phyloP scores from a whole-genome alignment of 2,888 invertebrate genomes.

The Anthrax anthrax region DNA sequence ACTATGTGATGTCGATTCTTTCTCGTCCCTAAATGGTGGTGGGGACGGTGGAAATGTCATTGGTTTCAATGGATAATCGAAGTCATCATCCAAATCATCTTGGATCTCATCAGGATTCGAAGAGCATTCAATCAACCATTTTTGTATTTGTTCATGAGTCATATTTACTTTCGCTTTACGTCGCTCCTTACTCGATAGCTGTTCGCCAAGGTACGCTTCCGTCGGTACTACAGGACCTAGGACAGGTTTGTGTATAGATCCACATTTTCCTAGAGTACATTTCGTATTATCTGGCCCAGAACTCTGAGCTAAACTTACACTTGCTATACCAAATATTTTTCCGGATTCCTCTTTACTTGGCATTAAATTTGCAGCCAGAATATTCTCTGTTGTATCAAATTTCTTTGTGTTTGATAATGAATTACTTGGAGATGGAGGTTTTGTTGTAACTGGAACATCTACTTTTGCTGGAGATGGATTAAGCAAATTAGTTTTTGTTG shows the following conservation, averaged over 20 bases:
- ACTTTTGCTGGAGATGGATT: conserved; percentile 1
- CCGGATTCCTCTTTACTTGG: conserved; percentile 36
- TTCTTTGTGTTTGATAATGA: background rate
- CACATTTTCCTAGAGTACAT: conserved; percentile 35
- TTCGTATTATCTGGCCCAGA: conserved; percentile 35
- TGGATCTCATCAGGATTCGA: conserved; percentile 36
- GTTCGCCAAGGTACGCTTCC: conserved; percentile 32
- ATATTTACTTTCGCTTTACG: conserved; percentile 49
- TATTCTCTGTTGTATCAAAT: conserved; percentile 20
- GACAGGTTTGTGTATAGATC: conserved; percentile 34
- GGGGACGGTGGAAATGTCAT: conserved; percentile 27
- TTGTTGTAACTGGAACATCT: background rate
- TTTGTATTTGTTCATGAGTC: conserved; percentile 54
- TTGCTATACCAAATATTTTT: conserved; percentile 36
- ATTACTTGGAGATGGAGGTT: background rate
- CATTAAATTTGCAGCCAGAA: conserved; percentile 31
- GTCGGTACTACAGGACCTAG: conserved; percentile 34
- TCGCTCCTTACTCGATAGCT: conserved; percentile 31
- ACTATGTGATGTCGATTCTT: conserved; percentile 30
- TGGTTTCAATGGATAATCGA: conserved; percentile 28
- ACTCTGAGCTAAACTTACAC: conserved; percentile 34
- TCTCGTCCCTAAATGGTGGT: conserved; percentile 26
- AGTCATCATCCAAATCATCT: conserved; percentile 33
- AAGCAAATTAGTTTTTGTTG: conserved; percentile 19
- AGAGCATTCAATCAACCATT: conserved; percentile 46